Evolutionary conservation across 2,113 vertebrate species (phyloP).

Genomic region (Perognathus longimembris): DNA sequence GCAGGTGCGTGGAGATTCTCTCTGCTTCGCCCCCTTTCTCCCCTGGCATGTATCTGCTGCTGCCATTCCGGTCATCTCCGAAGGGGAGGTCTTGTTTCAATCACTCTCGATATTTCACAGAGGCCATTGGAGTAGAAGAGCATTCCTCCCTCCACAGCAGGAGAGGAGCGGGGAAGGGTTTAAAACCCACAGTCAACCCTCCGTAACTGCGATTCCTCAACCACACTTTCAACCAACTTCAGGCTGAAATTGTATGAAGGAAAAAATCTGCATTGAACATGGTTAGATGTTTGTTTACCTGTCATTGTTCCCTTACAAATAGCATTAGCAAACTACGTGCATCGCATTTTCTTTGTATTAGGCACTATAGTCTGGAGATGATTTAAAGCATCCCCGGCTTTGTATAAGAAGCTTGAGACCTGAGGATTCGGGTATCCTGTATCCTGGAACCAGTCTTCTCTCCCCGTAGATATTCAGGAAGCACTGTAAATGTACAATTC

Average conservation of each 20-base stretch:
- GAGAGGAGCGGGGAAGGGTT: not conserved
- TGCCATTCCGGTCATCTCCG: not conserved
- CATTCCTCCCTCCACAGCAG: not conserved
- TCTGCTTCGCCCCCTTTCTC: not conserved
- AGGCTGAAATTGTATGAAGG: not conserved
- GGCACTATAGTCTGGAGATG: not conserved
- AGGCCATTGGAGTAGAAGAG: not conserved
- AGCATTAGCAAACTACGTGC: not conserved
- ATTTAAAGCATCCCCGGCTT: not conserved
- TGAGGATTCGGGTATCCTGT: not conserved
- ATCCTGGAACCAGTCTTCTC: not conserved
- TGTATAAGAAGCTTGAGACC: not conserved
- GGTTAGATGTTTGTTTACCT: not conserved
- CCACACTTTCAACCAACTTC: not conserved
- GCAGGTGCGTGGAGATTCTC: not conserved
- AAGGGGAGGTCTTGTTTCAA: not conserved
- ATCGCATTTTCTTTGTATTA: not conserved
- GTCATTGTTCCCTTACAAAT: not conserved
- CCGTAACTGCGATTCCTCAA: not conserved
- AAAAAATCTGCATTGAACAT: not conserved
- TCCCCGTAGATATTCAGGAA: not conserved
- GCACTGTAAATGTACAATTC: not conserved
- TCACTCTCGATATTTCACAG: not conserved
- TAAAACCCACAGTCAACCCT: no score
- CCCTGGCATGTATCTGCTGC: not conserved